Base-by-base conservation (phyloP, 1,140 invertebrate species). In the Drosophila dunni region DNA sequence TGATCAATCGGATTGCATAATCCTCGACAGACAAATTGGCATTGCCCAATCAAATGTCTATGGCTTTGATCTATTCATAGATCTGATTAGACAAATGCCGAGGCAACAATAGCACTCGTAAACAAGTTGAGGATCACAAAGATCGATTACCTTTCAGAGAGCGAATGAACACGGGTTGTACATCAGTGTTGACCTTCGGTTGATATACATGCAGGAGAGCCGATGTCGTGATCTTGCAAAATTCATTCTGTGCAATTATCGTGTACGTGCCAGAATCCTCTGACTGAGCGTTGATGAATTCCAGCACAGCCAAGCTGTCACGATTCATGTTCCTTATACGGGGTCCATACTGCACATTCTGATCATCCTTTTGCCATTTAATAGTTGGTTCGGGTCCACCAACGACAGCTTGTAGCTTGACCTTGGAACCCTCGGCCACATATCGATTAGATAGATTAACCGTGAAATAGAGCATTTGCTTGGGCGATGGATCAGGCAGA, bases 261-360 rank as follows among this genome's bases (percentile, higher is more conserved):
- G 93, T 91, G 68, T 94, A 94, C 17, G 90, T 89, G 42, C 93
- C 93, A 0, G 91, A 91, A 56, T 94, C 93, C 24, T 89, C 82
- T 0, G 78, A 48, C n/a, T 65, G 65, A 0, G 90, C 91, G 40
- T 81, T 76, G 67, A 92, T n/a, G 34, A 95, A 93, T 42, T 94
- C 93, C 68, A 95, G 83, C 20, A 91, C 92, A 0, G 93, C 93
- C 38, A 94, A 51, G 20, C 94, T 93, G 29, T 93, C 92, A 0
- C 88, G 78, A 38, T 86, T 91, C 80, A 91, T 81, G 61, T 92
- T 92, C 17, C 83, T 75, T 33, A 92, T 83, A 42, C 75, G 75
- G 0, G 81, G 76, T 24, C 91, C 88, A 57, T 81, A 92, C 6
- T 57, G 46, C 0, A 92, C 78, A 73, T 84, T 88, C 42, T 92